Evolutionary conservation across 1,140 invertebrate genomes (phyloP), one percentile per base, ranked within the genome.

Genomic region (Drosophila ercepeae): DNA sequence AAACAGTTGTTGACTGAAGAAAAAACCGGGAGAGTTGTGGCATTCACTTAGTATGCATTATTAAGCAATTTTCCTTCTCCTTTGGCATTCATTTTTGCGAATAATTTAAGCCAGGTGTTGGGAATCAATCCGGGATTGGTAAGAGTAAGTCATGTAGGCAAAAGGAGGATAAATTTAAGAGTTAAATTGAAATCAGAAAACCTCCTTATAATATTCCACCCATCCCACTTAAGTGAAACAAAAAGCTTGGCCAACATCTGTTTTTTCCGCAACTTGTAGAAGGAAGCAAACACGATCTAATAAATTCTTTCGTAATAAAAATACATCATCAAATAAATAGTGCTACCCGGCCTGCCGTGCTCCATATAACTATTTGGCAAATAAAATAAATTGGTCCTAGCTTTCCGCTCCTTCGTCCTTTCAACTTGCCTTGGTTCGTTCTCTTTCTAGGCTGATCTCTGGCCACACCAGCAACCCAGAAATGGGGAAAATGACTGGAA

Each of bases 291-390:
- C 60, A 60, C 54, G 68, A 72, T 63, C 68, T 84, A 83, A 86
- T 83, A 83, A 86, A 83, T 86, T 58, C 67, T 69, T 44, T 73
- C 60, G 81, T 64, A 72, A 84, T 84, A 84, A 81, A 84, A 86
- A 84, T 84, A 84, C 81, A 84, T 84, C 79, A 84, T 86, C 72
- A 86, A 84, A 75, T 83, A 83, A 83, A 82, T 83, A 83, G 78
- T 83, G 50, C 44, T 72, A 49, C 69, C 50, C 27, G 9, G 9
- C 52, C 46, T 78, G 70, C 75, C 78, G 78, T 83, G 78, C 58
- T 78, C 59, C 72, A 81, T 64, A 83, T 57, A 51, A 68, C 71
- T 86, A 86, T 73, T 75, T 39, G 73, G 68, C 72, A 81, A 82
- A 84, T 84, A 65, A 86, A 86, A 84, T 84, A 84, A 84, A 84